phyloP scores from a whole-genome alignment of 1,140 invertebrate genomes.

The Euglossa dilemma region DNA sequence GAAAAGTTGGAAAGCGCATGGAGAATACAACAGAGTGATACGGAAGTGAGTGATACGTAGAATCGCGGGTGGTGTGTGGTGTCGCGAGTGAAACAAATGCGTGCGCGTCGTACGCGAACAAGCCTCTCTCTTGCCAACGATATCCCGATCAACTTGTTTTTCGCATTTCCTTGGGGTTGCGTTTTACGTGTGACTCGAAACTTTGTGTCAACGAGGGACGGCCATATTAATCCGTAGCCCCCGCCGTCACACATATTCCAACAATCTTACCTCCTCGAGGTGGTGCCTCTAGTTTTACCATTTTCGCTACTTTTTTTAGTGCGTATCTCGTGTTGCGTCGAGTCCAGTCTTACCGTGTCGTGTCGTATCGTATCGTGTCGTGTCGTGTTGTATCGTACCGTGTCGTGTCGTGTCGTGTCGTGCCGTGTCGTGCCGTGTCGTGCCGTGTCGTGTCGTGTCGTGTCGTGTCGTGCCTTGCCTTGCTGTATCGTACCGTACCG shows the following conservation, averaged over 20 bases:
- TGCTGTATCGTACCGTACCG: conserved; percentile 7
- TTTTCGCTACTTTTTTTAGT: conserved; percentile 10
- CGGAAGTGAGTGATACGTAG: conserved; percentile 29
- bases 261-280: conserved; percentile 36
- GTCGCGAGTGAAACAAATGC: conserved; percentile 67
- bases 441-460: not conserved
- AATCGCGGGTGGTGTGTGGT: conserved; percentile 60
- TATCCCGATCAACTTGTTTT: conserved; percentile 35
- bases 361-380: conserved; percentile 12
- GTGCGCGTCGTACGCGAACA: conserved; percentile 51
- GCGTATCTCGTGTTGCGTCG: conserved; percentile 8
- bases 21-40: conserved; percentile 53
- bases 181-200: conserved; percentile 64
- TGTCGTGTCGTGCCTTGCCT: conserved; percentile 21
- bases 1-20: conserved; percentile 53
- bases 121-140: conserved; percentile 30
- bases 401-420: conserved; percentile 14
- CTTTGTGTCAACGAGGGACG: conserved; percentile 75
- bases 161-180: conserved; percentile 34
- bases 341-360: not conserved
- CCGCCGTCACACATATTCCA: conserved; percentile 57
- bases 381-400: too few relatives aligned
- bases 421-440: not conserved
- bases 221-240: conserved; percentile 78
- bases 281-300: conserved; percentile 16